Conservation (phyloP, 2,888 invertebrate species). For the Rhagonycha lutea region DNA sequence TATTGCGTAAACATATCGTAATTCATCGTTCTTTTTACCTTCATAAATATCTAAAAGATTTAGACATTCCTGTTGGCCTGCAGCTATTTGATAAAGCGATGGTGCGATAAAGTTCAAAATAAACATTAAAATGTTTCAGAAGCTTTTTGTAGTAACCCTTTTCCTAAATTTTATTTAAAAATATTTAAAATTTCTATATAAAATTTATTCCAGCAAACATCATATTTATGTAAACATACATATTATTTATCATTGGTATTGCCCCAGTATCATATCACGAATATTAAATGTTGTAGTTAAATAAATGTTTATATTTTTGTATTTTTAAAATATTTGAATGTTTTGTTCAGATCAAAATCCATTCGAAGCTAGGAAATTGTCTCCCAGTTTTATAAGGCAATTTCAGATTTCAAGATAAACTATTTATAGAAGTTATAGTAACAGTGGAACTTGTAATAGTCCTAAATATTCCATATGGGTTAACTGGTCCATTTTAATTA, state of each 20-base stretch:
- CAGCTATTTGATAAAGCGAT: background rate
- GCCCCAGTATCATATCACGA: background rate
- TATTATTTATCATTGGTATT: background rate
- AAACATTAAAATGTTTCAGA: background rate
- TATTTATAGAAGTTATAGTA: no score
- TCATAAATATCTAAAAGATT: background rate
- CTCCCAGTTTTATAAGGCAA: no score
- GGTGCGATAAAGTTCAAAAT: background rate
- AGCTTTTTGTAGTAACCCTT: background rate
- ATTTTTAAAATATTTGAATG: no score
- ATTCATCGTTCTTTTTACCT: background rate
- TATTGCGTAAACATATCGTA: background rate
- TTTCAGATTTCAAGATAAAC: no score
- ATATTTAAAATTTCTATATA: background rate
- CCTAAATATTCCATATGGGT: no score
- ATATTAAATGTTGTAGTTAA: no score
- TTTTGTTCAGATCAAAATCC: no score
- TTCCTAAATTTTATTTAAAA: background rate
- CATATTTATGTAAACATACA: background rate
- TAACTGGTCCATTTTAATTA: no score
- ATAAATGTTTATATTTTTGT: no score
- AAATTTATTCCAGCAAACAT: background rate
- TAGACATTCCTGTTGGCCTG: background rate
- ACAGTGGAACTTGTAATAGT: no score
- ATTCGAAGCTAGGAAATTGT: no score